A percentile compares a stretch with the other conserved stretches of the same genome.
These are phyloP conservation scores for Cyclophora albipunctata DNA, from an alignment of 2,888 invertebrate species.

Conservation along the genomic window DNA sequence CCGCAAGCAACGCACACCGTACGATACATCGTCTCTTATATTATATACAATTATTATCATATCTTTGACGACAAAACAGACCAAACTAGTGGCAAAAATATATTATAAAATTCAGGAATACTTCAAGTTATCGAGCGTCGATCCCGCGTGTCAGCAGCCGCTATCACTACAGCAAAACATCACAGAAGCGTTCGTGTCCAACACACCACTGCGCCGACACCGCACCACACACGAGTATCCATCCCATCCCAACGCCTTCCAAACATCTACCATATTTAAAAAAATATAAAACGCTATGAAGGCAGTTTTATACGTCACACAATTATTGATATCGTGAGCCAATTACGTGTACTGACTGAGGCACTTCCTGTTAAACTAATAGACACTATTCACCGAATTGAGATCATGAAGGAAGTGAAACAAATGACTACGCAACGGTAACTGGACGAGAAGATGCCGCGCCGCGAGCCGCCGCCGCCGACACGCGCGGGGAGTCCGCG, in stretches of 20 bases:
- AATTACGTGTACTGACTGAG: conserved; percentile 40
- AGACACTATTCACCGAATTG: conserved; percentile 31
- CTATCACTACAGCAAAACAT: conserved; percentile 56
- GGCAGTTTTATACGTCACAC: conserved; percentile 52
- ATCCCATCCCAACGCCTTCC: conserved; percentile 29
- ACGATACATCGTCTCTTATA: conserved; percentile 51
- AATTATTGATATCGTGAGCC: conserved; percentile 51
- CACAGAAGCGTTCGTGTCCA: conserved; percentile 66
- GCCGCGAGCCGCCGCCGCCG: conserved; percentile 11
- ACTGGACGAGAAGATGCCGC: conserved; percentile 36
- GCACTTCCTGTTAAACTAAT: conserved; percentile 56
- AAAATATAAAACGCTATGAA: conserved; percentile 69
- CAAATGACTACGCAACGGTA: conserved; percentile 25
- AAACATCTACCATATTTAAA: conserved; percentile 50
- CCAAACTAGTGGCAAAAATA: conserved; percentile 59
- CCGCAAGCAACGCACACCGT: conserved; percentile 31
- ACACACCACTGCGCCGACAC: conserved; percentile 36
- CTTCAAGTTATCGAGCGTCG: conserved; percentile 33
- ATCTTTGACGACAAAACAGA: conserved; percentile 46
- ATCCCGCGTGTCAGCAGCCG: conserved; percentile 25
- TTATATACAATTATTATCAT: conserved; percentile 66
- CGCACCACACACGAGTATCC: conserved; percentile 7
- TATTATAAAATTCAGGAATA: conserved; percentile 52
- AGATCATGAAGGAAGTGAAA: conserved; percentile 45
- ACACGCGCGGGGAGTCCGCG: not conserved